Conservation (phyloP, 2,113 vertebrate species). For the Gasterosteus nipponicus region DNA sequence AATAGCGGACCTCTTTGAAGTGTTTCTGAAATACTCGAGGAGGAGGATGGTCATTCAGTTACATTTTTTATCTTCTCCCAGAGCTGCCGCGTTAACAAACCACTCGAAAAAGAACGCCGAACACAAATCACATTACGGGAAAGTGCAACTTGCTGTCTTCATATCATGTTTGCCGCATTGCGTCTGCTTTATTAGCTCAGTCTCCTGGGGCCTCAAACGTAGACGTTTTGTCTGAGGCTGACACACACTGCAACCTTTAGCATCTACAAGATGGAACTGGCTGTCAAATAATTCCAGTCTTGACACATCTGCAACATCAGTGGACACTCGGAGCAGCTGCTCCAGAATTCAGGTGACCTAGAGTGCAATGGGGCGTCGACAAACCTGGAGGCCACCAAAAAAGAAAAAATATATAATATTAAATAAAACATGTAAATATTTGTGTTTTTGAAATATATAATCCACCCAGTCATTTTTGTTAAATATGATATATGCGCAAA, state of each 20-base stretch:
- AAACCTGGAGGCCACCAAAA: no score
- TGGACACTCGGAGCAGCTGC: neutral
- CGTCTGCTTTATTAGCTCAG: neutral
- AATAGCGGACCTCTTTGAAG: constrained; percentile 51
- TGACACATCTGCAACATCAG: neutral
- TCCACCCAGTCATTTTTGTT: no score
- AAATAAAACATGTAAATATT: no score
- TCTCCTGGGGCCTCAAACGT: neutral
- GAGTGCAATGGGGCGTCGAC: no score
- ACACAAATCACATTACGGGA: neutral
- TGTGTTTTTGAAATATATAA: no score
- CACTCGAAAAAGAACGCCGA: constrained; percentile 18
- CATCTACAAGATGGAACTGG: neutral
- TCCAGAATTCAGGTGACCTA: neutral
- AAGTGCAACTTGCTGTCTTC: neutral
- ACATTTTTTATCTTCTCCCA: constrained; percentile 16
- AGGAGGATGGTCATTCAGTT: constrained; percentile 42
- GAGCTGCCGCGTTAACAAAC: constrained; percentile 30
- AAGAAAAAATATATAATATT: no score
- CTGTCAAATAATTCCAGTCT: neutral
- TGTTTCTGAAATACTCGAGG: constrained; percentile 60
- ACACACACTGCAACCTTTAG: neutral
- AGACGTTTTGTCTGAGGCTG: neutral
- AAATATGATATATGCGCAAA: no score
- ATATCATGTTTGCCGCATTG: neutral